Percentiles rank a stretch among this genome's conserved stretches.
Evolutionary conservation across 35 echinoderm and acorn worm species (phyloP).

Genomic region (Amphiura filiformis): DNA sequence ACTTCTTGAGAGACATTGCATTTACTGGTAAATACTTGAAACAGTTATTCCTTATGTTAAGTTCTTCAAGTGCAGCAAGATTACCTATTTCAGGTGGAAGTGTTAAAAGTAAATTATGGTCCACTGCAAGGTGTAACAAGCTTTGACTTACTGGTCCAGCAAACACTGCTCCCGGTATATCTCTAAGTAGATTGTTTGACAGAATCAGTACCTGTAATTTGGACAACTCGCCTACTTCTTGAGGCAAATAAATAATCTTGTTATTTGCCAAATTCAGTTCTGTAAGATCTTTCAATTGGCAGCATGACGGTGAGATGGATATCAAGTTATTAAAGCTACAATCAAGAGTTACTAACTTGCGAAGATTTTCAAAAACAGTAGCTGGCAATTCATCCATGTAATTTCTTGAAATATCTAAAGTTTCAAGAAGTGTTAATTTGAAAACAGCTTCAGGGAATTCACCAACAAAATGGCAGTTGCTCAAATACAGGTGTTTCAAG

Average conservation of each 20-base stretch:
- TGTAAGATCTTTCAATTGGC: conserved; percentile 3
- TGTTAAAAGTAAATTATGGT: conserved; percentile 1
- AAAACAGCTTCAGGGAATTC: background rate
- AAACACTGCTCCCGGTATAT: conserved; percentile 12
- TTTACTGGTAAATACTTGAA: conserved; percentile 12
- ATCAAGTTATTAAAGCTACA: conserved; percentile 23
- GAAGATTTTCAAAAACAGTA: background rate
- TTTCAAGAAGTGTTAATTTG: background rate
- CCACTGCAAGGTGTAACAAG: background rate
- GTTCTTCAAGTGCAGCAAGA: conserved; percentile 1
- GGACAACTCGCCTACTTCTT: background rate
- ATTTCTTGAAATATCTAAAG: conserved; percentile 24
- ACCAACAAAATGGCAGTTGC: conserved; percentile 2
- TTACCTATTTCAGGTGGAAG: conserved; percentile 21
- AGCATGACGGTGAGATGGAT: background rate
- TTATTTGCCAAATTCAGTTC: conserved; percentile 23
- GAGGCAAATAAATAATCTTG: conserved; percentile 14
- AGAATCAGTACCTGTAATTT: background rate
- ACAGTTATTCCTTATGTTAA: conserved; percentile 24
- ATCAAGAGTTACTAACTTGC: conserved; percentile 5
- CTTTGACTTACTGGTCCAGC: background rate
- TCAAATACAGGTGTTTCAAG: conserved; percentile 35
- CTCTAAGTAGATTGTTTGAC: conserved; percentile 16
- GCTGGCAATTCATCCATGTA: conserved; percentile 1
- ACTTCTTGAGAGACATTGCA: conserved; percentile 9